Evolutionary conservation across 2,888 invertebrate species (phyloP), one percentile per base, ranked within the genome.

Genomic region (Drosophila diplacantha): DNA sequence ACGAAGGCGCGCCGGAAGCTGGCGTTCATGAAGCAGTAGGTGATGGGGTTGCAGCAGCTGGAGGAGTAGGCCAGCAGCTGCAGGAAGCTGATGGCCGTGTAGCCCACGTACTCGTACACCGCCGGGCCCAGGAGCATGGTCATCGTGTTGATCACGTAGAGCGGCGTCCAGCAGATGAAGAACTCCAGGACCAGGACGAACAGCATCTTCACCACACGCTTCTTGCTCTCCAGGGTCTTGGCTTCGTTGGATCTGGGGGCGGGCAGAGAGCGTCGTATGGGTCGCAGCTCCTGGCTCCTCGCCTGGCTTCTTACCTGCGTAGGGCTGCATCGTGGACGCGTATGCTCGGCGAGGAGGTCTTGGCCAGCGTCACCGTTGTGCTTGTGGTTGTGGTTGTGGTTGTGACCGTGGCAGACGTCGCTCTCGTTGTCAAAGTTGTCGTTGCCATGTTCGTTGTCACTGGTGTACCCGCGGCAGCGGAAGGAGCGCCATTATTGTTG

Each of bases 21-120:
- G 72, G 92, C 91, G 88, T 96, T 96, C 95, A 96, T 95, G 89
- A 96, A 96, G 88, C 96, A 96, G 86, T 96, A 96, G 0, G 96
- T 96, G 80, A 96, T 95, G 0, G 96, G 96, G 85, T 97, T 97
- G 86, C 94, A 94, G 86, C 95, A 96, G 8, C 94, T 93, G 0
- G 94, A 94, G 52, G 94, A 92, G 86, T 95, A 96, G 0, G 95
- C 94, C 50, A 96, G 86, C 26, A 96, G 90, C 70, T 95, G 95
- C 0, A 95, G 90, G 5, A 92, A 90, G 5, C 93, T 91, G 41
- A 95, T 91, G 9, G 93, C 93, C 5, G 93, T 92, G 12, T 93
- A 91, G 3, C 94, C 94, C 31, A 95, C 90, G 79, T 92, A 91
- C 69, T 91, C 90, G 86, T 94, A 94, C 37, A 95, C 90, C 65